Evolutionary conservation across 2,888 invertebrate genomes (phyloP).

Genomic region (Conomelus anceps): DNA sequence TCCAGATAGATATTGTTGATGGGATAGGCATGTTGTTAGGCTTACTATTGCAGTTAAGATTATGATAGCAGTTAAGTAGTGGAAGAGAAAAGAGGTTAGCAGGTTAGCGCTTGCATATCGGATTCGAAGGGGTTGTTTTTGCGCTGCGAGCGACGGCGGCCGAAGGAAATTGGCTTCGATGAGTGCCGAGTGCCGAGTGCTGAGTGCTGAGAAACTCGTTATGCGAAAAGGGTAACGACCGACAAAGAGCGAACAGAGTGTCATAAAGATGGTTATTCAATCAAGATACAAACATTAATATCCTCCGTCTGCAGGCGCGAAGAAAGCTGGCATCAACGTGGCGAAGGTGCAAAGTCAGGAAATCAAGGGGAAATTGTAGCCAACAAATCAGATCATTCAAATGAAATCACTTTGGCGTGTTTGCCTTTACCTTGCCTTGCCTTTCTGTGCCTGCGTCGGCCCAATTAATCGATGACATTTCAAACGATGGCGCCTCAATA

Average conservation of each 20-base stretch:
- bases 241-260: background rate
- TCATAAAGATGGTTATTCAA: background rate
- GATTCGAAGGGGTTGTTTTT: background rate
- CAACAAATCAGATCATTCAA: slow-evolving; percentile 1
- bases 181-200: background rate
- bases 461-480: background rate
- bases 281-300: background rate
- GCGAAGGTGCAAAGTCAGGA: background rate
- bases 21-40: background rate
- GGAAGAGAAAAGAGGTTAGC: background rate
- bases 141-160: background rate
- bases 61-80: background rate
- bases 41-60: background rate
- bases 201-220: background rate
- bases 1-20: background rate
- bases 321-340: background rate
- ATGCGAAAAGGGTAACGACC: background rate
- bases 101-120: background rate
- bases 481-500: background rate
- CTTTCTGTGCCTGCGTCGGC: background rate
- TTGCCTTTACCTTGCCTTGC: background rate
- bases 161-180: background rate
- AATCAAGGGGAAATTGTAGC: slow-evolving; percentile 7
- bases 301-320: background rate
- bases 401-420: background rate